Base-by-base conservation (phyloP, 2,797 vertebrate species). In the Phataginus tricuspis region DNA sequence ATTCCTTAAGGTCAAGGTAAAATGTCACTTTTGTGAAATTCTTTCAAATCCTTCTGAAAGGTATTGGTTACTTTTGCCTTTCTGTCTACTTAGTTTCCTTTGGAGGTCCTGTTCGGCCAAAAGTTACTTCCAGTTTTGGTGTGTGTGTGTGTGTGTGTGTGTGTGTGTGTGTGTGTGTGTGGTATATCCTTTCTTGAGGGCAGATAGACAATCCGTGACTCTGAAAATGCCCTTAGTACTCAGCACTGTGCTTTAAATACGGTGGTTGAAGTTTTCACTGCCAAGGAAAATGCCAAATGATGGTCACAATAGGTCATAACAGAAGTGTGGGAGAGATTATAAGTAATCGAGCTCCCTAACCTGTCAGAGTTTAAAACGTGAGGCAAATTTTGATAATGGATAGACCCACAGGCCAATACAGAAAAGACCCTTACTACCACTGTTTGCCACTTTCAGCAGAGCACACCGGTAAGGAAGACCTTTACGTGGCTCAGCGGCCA, bases 21-120 rank as follows among this genome's bases (percentile, higher is more conserved):
- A 92, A 85, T 68, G n/a, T 92, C 42, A 72, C 11, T 51, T 90
- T 25, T 86, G 31, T 55, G 37, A 96, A 80, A 90, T 25, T 13
- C 42, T 75, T 64, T 77, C n/a, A 25, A 95, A 87, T 68, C 18
- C 23, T 84, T 74, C 85, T 85, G 77, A 29, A 90, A 1, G 61
- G 31, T 49, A 55, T 53, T 10, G 27, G 19, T 61, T 39, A 45
- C 4, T 64, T 85, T 49, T 57, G 42, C 7, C 18, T 97, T 84
- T 94, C 34, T 90, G 23, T 91, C 27, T 66, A 15, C 14, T 92
- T 69, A 37, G 11, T 82, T 90, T 89, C 31, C 77, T 34, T 49
- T 19, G 7, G 25, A 19, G 1, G 18, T 89, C 13, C 39, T 72
- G 80, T 91, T n/a, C 63, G 64, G 53, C 6, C 45, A 79, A 89